phyloP scores from a whole-genome alignment of 2,888 invertebrate genomes.

The Rhynchonema sp. region DNA sequence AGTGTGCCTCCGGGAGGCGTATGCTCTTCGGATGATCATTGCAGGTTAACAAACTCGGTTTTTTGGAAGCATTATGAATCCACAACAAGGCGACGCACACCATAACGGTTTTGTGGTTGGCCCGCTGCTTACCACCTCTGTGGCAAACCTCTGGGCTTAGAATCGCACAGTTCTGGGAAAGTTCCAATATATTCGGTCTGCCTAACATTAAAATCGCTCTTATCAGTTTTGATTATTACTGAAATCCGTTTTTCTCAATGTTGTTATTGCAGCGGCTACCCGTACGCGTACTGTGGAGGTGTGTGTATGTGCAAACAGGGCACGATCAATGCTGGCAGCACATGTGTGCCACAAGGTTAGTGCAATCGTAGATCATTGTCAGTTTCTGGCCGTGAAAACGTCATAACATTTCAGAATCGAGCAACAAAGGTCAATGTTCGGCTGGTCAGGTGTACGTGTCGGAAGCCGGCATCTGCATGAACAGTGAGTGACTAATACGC shows the following conservation, averaged over 20 bases:
- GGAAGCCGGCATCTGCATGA: slow-evolving; percentile 26
- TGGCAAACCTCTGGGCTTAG: too few species aligned
- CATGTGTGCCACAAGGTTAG: slow-evolving; percentile 16
- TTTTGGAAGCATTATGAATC: too few species aligned
- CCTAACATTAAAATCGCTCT: too few species aligned
- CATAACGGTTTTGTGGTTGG: too few species aligned
- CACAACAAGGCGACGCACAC: too few species aligned
- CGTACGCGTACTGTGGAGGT: slow-evolving; percentile 22
- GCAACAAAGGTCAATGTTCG: slow-evolving; percentile 14
- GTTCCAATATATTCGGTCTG: too few species aligned
- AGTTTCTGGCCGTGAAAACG: neutral
- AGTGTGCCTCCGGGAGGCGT: slow-evolving; percentile 6
- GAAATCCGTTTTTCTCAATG: neutral
- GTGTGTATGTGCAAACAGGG: slow-evolving; percentile 23
- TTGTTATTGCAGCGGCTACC: slow-evolving; percentile 24
- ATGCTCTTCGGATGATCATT: neutral
- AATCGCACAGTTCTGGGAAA: too few species aligned
- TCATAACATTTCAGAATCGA: neutral
- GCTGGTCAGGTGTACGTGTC: slow-evolving; percentile 23
- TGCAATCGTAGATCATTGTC: neutral
- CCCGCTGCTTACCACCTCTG: too few species aligned
- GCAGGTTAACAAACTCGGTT: too few species aligned
- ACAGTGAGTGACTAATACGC: too few species aligned
- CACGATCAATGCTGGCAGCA: slow-evolving; percentile 23
- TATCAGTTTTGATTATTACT: neutral